Conservation (phyloP, 2,113 vertebrate species). For the Scalopus aquaticus region DNA sequence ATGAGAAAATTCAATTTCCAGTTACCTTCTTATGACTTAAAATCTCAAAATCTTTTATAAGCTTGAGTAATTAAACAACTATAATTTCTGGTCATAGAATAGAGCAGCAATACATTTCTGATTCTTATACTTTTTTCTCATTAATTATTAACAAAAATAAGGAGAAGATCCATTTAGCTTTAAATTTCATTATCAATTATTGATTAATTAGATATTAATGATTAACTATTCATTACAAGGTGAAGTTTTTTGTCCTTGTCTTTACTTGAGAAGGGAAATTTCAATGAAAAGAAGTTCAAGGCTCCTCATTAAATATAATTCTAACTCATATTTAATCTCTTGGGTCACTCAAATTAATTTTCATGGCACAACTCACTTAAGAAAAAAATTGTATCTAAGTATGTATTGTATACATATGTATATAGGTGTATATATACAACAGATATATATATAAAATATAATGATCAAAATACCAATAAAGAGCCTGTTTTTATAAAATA, state of each 20-base stretch:
- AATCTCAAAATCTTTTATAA: not conserved
- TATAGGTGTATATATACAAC: not conserved
- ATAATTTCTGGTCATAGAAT: not conserved
- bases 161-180: not conserved
- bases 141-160: conserved; percentile 37
- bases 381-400: not conserved
- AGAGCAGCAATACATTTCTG: not conserved
- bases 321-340: not conserved
- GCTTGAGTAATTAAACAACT: conserved; percentile 32
- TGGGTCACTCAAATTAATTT: conserved; percentile 4
- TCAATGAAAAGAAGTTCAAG: not conserved
- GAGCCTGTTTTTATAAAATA: conserved; percentile 51
- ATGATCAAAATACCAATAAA: not conserved
- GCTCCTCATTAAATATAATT: not conserved
- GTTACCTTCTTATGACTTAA: not conserved
- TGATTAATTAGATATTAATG: too few relatives aligned
- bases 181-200: not conserved
- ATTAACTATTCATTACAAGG: not conserved
- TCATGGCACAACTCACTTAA: not conserved
- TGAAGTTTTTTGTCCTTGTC: not conserved
- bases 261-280: not conserved
- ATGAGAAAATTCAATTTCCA: not conserved
- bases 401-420: too few relatives aligned
- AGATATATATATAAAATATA: not conserved
- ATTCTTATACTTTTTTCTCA: not conserved